Evolutionary conservation across 2,113 vertebrate species (phyloP).

Genomic region (Sterrhoptilus dennistouni): DNA sequence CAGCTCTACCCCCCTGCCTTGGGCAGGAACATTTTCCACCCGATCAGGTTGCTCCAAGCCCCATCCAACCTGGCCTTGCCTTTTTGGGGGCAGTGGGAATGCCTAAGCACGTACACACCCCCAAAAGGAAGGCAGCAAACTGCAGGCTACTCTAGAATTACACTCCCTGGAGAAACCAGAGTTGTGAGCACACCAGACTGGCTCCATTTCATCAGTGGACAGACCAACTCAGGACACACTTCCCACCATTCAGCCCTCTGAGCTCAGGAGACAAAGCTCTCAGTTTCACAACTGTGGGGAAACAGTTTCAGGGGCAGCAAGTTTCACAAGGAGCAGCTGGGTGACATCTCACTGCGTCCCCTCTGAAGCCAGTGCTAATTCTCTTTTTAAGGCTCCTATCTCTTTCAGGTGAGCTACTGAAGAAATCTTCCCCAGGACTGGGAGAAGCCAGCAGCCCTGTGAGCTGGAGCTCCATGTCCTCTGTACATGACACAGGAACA

Average conservation of each 20-base stretch:
- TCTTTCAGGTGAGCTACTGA: neutral
- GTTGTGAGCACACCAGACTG: neutral
- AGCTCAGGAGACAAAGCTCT: neutral
- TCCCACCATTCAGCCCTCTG: neutral
- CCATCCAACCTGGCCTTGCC: neutral
- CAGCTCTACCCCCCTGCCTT: neutral
- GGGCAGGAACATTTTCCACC: neutral
- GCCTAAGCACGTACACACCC: neutral
- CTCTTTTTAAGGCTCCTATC: neutral
- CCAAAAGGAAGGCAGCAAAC: neutral
- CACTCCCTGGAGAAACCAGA: neutral
- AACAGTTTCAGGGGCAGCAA: neutral
- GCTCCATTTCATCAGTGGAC: neutral
- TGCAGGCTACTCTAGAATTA: neutral
- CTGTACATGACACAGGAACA: fast-evolving
- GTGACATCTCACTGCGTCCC: neutral
- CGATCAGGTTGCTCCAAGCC: neutral
- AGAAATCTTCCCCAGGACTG: fast-evolving
- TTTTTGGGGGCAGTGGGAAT: neutral
- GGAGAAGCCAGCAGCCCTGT: neutral
- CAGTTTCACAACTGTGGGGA: neutral
- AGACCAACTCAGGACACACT: neutral
- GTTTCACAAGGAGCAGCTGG: neutral
- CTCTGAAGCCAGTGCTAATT: fast-evolving
- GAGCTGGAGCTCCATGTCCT: neutral